These are phyloP conservation scores for Pseudorectes ferrugineus DNA, from an alignment of 2,113 vertebrate genomes.

Conservation along the genomic window DNA sequence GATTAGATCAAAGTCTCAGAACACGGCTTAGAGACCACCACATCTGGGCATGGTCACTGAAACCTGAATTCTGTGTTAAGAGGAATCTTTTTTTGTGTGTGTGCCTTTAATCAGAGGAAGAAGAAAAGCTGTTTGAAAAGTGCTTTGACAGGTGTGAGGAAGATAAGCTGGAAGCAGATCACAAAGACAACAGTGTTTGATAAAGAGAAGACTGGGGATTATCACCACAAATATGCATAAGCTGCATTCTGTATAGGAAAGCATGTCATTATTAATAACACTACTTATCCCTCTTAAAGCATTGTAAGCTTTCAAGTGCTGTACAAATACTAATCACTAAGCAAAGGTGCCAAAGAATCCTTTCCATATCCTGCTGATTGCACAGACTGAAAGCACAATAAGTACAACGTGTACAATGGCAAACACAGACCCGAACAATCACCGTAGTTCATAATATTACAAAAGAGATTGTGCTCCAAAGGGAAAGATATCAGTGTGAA, in stretches of 20 bases:
- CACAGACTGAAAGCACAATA: background rate
- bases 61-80: background rate
- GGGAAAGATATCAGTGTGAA: background rate
- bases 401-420: background rate
- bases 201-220: constrained; percentile 4
- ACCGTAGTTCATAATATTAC: fast-evolving
- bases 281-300: background rate
- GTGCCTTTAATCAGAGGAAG: background rate
- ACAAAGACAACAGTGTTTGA: background rate
- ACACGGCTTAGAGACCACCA: background rate
- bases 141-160: background rate
- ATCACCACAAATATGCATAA: background rate
- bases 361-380: background rate
- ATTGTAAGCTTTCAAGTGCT: constrained; percentile 10
- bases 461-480: background rate
- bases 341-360: constrained; percentile 20
- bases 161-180: background rate
- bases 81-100: background rate
- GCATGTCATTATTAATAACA: background rate
- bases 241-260: background rate
- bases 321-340: constrained; percentile 26
- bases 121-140: constrained; percentile 8
- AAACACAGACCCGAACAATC: background rate
- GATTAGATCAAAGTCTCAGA: background rate
- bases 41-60: background rate